Conservation (phyloP, 2,797 vertebrate genomes). For the Adrianichthys oophorus region DNA sequence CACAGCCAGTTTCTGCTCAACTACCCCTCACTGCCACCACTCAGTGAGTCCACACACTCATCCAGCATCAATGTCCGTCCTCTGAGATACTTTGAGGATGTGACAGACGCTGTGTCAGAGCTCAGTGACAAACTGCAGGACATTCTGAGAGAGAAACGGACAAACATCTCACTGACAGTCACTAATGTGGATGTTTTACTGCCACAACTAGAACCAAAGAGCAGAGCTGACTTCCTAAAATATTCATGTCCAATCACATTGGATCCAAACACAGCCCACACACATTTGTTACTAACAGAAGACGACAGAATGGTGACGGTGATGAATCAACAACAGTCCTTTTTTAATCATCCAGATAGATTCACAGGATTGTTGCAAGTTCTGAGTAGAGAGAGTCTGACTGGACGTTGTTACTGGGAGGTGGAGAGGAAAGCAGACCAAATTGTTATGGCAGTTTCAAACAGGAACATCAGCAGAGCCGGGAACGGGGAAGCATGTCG, state of each 20-base stretch:
- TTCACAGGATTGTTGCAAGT: neutral
- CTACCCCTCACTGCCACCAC: no score
- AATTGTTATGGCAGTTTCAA: no score
- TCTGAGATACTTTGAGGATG: neutral
- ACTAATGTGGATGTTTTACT: neutral
- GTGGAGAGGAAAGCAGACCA: no score
- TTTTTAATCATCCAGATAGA: no score
- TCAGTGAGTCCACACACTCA: neutral
- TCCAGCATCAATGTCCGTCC: neutral
- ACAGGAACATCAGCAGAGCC: no score
- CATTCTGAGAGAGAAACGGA: neutral
- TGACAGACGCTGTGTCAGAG: neutral
- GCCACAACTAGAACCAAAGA: neutral
- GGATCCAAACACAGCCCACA: slow-evolving; percentile 5
- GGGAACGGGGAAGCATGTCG: slow-evolving; percentile 3
- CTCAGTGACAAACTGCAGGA: neutral
- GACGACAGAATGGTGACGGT: neutral
- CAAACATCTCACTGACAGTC: neutral
- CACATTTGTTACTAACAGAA: neutral
- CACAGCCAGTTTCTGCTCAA: neutral
- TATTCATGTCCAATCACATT: neutral
- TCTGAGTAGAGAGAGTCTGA: slow-evolving; percentile 23
- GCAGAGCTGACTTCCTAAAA: slow-evolving; percentile 4
- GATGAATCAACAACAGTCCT: no score
- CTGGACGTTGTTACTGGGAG: slow-evolving; percentile 1